phyloP scores from a whole-genome alignment of 2,797 vertebrate species.

The Smutsia temminckii region DNA sequence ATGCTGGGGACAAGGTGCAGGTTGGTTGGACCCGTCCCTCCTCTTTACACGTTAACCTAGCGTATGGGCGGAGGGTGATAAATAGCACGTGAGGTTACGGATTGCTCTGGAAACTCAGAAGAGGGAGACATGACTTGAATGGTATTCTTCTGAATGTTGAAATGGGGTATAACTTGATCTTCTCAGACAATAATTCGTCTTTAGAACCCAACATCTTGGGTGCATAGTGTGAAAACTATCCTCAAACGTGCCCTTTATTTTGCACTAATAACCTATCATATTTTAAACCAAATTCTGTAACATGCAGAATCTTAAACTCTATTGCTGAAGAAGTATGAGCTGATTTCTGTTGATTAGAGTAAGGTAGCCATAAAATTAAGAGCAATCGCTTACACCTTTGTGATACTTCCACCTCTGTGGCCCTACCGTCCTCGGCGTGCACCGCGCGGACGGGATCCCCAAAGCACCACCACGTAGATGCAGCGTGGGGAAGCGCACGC shows the following conservation, averaged over 20 bases:
- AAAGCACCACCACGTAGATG: too few relatives aligned
- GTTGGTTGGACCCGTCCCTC: neutral
- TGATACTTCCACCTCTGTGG: neutral
- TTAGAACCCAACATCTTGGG: conserved; percentile 2
- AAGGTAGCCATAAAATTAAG: conserved; percentile 57
- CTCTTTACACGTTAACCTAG: neutral
- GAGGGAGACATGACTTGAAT: neutral
- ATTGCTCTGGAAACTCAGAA: neutral
- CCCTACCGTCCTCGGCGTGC: too few relatives aligned
- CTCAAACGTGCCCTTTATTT: conserved; percentile 19
- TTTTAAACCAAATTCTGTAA: conserved; percentile 53
- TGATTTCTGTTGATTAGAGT: conserved; percentile 66
- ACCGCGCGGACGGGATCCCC: too few relatives aligned
- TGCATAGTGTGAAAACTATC: conserved; percentile 10
- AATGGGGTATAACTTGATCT: neutral
- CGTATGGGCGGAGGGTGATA: neutral
- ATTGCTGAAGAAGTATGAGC: conserved; percentile 33
- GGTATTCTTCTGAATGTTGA: conserved; percentile 1
- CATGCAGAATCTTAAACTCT: conserved; percentile 55
- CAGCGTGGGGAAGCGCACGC: too few relatives aligned
- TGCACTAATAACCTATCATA: conserved; percentile 36
- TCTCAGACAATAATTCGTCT: neutral
- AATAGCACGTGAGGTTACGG: neutral
- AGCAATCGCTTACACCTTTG: conserved; percentile 52
- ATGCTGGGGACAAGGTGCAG: neutral